Base-by-base conservation (phyloP, 2,113 vertebrate genomes). In the Heptranchias perlo region DNA sequence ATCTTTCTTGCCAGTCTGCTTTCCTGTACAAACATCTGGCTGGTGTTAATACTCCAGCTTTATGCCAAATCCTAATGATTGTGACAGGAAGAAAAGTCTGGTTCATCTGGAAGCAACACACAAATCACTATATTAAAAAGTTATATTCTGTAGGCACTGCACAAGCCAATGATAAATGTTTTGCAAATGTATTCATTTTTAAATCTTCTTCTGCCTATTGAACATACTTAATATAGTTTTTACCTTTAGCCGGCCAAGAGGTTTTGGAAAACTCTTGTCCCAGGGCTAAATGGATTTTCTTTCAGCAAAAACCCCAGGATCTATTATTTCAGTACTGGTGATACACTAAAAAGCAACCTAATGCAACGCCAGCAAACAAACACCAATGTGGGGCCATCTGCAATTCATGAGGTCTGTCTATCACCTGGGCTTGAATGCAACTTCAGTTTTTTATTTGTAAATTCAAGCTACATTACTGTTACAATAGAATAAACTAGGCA, bases 51-150 rank as follows among this genome's bases (percentile, higher is more conserved):
- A 23, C 35, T 73, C 25, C 35, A 76, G 65, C 61, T n/a, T 76
- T 54, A 52, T 78, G 69, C 69, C 95, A 96, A 96, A 76, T 54
- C n/a, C 95, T 96, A 96, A 96, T 96, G 95, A 47, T 76, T 49
- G 58, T 52, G 69, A 96, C 69, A 96, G 28, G 47, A 82, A 96
- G 65, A 67, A 84, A 78, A 84, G n/a, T 61, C 52, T 61, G n/a
- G 49, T 58, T 64, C 95, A 84, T 62, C 44, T 96, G 95, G 49
- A 58, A 96, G 35, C 65, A 58, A 39, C 84, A 84, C 82, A 87
- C 49, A 87, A 87, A 87, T 52, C 49, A 28, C 84, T 52, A 28
- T 52, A 52, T 87, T 52, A 87, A 87, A n/a, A n/a, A 52, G 47
- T 87, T 87, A 52, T 28, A 54, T 87, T 87, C 49, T 44, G 49